phyloP scores from a whole-genome alignment of 2,797 vertebrate species.

The Gadopsis marmoratus region DNA sequence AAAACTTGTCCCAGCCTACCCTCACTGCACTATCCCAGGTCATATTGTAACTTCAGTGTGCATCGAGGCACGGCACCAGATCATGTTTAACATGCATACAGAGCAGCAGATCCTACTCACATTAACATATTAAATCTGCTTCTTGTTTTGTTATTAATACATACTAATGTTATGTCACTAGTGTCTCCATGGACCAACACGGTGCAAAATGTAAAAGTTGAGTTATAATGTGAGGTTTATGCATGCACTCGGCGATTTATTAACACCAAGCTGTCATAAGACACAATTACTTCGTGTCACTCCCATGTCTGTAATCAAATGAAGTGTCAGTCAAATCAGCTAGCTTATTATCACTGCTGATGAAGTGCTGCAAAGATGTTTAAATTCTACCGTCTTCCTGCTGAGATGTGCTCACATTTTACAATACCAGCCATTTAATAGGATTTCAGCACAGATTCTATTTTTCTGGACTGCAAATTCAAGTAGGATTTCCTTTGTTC shows the following conservation, averaged over 20 bases:
- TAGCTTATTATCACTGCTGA: constrained; percentile 64
- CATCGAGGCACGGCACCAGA: constrained; percentile 4
- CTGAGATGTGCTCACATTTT: constrained; percentile 42
- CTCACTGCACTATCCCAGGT: constrained; percentile 22
- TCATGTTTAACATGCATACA: constrained; percentile 44
- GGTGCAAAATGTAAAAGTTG: constrained; percentile 20
- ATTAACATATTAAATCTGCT: constrained; percentile 34
- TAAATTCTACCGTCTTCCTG: constrained; percentile 38
- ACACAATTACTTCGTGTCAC: constrained; percentile 67
- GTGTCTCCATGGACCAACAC: constrained; percentile 8
- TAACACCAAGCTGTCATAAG: constrained; percentile 61
- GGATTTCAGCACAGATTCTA: neutral
- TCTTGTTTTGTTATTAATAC: neutral
- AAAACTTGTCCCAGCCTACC: constrained; percentile 39
- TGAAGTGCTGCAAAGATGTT: constrained; percentile 57
- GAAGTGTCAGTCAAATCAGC: constrained; percentile 69
- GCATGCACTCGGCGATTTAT: constrained; percentile 59
- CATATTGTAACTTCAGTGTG: constrained; percentile 8
- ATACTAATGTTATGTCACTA: constrained; percentile 22
- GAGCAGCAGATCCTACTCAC: constrained; percentile 27
- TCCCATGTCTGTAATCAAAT: constrained; percentile 68
- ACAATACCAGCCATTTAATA: constrained; percentile 11
- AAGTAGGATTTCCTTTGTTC: neutral
- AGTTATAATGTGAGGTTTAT: constrained; percentile 58
- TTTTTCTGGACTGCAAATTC: neutral